Base-by-base conservation (phyloP, 2,888 invertebrate genomes). In the Lysandra coridon region DNA sequence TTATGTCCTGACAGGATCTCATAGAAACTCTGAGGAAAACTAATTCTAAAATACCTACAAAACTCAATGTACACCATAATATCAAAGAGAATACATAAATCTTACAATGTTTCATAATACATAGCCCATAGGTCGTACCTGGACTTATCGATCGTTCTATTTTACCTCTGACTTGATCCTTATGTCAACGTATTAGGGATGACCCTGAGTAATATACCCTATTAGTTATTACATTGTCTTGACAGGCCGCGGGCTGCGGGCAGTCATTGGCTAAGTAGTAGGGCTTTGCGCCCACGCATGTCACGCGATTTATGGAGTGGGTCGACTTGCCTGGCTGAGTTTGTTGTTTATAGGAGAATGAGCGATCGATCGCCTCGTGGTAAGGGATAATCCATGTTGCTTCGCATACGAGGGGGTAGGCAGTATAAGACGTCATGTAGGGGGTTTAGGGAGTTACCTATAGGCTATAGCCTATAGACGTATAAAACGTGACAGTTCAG, bases 171-270 rank as follows among this genome's bases (percentile, higher is more conserved):
- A 64, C 30, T 12, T 64, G 30, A 4, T 64, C 23, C 64, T 30
- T 64, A 30, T 23, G 7, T 30, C 30, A 23, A 62, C 62, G 10
- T 0, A 7, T 0, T 10, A 62, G 23, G 23, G 7, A 62, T 10
- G 23, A 7, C 49, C 17, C 4, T 57, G 4, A 14, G 14, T 53
- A 62, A 6, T 23, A 3, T 7, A 10, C 23, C n/a, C 5, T 73
- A 73, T n/a, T n/a, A n/a, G n/a, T n/a, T n/a, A n/a, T 33, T 37
- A 73, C 6, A 3, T n/a, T 44, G 23, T 74, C 74, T 44, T 74
- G 74, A 74, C 74, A 44, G 44, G 74, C 74, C 74, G n/a, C 74
- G 74, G 44, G 74, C 74, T 44, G n/a, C 74, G 74, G 44, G 74
- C 74, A 7, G n/a, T 10, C 74, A 74, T 74, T 74, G 74, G 44